Base-by-base conservation (phyloP, 2,888 invertebrate genomes). In the Nephrotoma flavescens region DNA sequence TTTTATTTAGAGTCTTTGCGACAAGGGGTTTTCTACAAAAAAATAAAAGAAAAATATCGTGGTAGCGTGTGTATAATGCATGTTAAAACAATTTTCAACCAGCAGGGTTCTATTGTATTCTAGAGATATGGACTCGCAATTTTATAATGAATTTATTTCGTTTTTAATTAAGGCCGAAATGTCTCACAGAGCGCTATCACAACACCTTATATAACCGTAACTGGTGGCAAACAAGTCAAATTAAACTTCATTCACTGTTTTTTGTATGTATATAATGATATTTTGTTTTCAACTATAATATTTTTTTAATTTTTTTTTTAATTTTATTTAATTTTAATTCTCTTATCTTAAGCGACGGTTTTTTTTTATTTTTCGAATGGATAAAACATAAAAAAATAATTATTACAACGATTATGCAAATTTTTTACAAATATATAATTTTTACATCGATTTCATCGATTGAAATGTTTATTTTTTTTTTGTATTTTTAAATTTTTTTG, bases 361-460 rank as follows among this genome's bases (percentile, higher is more conserved):
- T 52, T 52, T 86, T 85, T 57, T 12, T 41, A 6, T 41, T 86
- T 86, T 41, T n/a, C n/a, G 52, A 44, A 41, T 86, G 31, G 44
- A 57, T 45, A 41, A 47, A 86, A 86, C 52, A 42, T 42, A 41
- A 47, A 86, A n/a, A 86, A 47, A 42, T 42, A 84, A 84, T 84
- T 84, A 84, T 84, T 84, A 84, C 84, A 84, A 84, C 84, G 84
- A 84, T 84, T 84, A 42, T 71, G 71, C 71, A 71, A 71, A 31
- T 9, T 71, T 85, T 85, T 85, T 44, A 19, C 42, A 42, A 44
- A 42, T 85, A 42, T 86, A 41, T 42, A 47, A 41, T 86, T 86
- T 57, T 86, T 86, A 57, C 44, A 86, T 86, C 57, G 52, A 86
- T 86, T 86, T 86, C 41, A 57, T 86, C 52, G 52, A 86, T 86